Conservation (phyloP, 35 echinoderm and acorn worm genomes). For the Anneissia japonica region DNA sequence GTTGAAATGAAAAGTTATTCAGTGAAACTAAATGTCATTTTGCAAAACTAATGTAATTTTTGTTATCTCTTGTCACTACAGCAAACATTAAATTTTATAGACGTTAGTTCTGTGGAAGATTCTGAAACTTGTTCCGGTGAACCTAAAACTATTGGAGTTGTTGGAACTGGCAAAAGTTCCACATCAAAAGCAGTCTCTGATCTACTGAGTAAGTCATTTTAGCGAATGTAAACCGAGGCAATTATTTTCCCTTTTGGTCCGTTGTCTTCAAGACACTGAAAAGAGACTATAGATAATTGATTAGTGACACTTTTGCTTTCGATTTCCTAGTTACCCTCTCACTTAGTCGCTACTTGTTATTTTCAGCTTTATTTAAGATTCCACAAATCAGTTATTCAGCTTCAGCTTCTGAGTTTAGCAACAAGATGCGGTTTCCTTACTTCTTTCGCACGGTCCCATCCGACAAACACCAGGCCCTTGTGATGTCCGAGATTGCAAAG, state of each 20-base stretch:
- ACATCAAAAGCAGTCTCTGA: conserved; percentile 67
- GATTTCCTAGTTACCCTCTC: too few relatives aligned
- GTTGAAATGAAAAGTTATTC: too few relatives aligned
- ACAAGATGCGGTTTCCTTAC: conserved; percentile 68
- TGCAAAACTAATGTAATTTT: too few relatives aligned
- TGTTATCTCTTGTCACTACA: not conserved
- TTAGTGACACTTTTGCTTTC: too few relatives aligned
- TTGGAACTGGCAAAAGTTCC: conserved; percentile 73
- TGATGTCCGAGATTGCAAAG: conserved; percentile 64
- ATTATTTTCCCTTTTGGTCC: too few relatives aligned
- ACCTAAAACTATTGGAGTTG: conserved; percentile 60
- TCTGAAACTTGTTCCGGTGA: conserved; percentile 4
- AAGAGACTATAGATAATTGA: too few relatives aligned
- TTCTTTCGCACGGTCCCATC: conserved; percentile 78
- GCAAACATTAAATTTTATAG: conserved; percentile 73
- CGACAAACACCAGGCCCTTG: conserved; percentile 66
- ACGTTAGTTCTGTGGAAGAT: not conserved
- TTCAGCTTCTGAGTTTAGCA: conserved; percentile 51
- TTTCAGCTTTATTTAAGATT: conserved; percentile 68
- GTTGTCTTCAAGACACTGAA: too few relatives aligned
- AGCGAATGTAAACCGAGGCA: too few relatives aligned
- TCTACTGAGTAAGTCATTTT: conserved; percentile 63
- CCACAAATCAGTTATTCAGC: conserved; percentile 96
- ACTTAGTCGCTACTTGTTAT: too few relatives aligned
- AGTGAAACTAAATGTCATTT: too few relatives aligned